Conservation (phyloP, 2,888 invertebrate species). For the Cephus pygmeus region DNA sequence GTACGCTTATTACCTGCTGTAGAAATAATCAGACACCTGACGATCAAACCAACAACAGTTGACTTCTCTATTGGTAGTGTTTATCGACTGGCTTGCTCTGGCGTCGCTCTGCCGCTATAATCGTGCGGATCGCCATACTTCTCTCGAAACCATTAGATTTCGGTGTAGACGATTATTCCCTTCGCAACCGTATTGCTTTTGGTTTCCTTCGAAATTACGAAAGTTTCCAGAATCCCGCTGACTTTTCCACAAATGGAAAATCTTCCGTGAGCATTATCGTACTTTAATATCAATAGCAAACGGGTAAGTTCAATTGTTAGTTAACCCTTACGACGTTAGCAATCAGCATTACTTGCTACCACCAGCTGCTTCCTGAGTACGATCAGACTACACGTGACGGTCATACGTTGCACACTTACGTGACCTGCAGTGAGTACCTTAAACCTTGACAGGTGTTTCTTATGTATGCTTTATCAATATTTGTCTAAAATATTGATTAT, state of each 20-base stretch:
- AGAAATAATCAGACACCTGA: neutral
- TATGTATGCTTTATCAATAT: neutral
- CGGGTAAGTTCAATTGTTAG: slow-evolving; percentile 55
- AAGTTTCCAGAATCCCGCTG: neutral
- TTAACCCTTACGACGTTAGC: slow-evolving; percentile 51
- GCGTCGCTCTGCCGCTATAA: neutral
- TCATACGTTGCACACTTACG: slow-evolving; percentile 26
- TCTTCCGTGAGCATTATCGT: slow-evolving; percentile 26
- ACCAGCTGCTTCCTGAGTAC: slow-evolving; percentile 51
- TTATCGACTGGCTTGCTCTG: neutral
- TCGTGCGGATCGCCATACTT: neutral
- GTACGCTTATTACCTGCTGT: neutral
- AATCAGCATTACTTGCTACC: slow-evolving; percentile 53
- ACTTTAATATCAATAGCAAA: slow-evolving; percentile 46
- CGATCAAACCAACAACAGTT: neutral
- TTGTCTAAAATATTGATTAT: neutral
- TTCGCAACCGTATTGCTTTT: neutral
- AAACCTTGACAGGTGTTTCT: neutral
- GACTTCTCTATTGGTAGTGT: neutral
- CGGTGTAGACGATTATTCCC: neutral
- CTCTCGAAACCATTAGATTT: neutral
- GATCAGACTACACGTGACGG: slow-evolving; percentile 37
- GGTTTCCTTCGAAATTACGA: neutral
- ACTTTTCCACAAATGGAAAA: neutral
- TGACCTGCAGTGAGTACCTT: neutral